A percentile compares a stretch with the other conserved stretches of the same genome.
Evolutionary conservation across 1,140 invertebrate species (phyloP).

Genomic region (Lamellibrachia luymesi): DNA sequence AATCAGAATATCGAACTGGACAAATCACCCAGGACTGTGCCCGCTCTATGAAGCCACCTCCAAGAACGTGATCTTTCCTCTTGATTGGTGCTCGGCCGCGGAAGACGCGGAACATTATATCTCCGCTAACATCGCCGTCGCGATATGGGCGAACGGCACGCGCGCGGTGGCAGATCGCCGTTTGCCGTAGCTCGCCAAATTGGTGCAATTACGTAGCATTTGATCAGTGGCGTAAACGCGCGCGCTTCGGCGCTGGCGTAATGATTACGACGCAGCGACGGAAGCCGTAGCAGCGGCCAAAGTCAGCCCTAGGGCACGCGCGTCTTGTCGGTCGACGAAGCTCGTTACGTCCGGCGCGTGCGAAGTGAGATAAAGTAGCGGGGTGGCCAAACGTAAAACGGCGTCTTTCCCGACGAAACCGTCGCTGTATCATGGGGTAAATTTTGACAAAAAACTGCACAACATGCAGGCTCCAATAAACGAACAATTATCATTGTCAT

Average conservation of each 20-base stretch:
- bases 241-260: not conserved
- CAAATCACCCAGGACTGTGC: not conserved
- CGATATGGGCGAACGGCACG: not conserved
- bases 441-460: not conserved
- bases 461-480: not conserved
- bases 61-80: not conserved
- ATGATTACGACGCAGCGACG: not conserved
- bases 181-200: not conserved
- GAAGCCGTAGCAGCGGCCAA: not conserved
- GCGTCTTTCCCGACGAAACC: not conserved
- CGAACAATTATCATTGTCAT: not conserved
- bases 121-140: not conserved
- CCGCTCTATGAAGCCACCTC: no score
- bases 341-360: not conserved
- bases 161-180: no score
- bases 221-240: not conserved
- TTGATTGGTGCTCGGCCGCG: not conserved
- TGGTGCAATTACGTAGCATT: not conserved
- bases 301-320: not conserved
- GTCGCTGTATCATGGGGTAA: not conserved
- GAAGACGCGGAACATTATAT: not conserved
- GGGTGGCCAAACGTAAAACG: not conserved
- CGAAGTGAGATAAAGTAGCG: not conserved
- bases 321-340: not conserved
- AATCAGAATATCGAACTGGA: not conserved